Evolutionary conservation across 2,888 invertebrate genomes (phyloP), one percentile per base, ranked within the genome.

Genomic region (Eudasyphora cyanicolor): DNA sequence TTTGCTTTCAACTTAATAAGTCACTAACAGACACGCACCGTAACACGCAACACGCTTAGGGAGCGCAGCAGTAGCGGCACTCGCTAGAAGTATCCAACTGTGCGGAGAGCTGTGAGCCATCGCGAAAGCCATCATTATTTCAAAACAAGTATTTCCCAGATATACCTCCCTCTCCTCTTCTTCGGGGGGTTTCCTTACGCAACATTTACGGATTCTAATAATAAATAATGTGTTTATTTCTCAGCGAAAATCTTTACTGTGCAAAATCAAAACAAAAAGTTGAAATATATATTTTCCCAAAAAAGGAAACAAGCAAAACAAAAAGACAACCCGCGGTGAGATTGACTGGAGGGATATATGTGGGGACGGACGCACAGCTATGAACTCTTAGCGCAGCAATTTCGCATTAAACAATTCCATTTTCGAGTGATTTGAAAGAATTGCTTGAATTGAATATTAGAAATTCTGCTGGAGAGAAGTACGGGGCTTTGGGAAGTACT

Each of bases 211-310:
- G n/a, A 45, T 45, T 45, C 19, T 57, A 57, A 57, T 57, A 27
- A 57, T 57, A 57, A 57, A 57, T 57, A 27, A 57, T 57, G 57
- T 45, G 45, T 45, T 45, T 45, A 45, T 45, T 45, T n/a, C 45
- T 12, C 5, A 4, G n/a, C 14, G 57, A 57, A 21, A 57, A 57
- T 57, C 24, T 27, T 8, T 57, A 24, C 27, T 49, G 24, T 57
- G 27, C 27, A 12, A 27, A 57, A 27, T 12, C 1, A 10, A 27
- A 57, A 57, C 10, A 0, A 6, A 21, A 24, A 21, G 6, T 6
- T 19, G 5, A 54, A 54, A 54, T 21, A 54, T 2, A n/a, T 38
- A 54, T 54, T 21, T 54, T 54, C 21, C 19, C 3, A 19, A 54
- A 6, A 45, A 54, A 54, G 49, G 49, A 27, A 57, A 27, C 12